Evolutionary conservation across 2,888 invertebrate genomes (phyloP).

Genomic region (Lysandra coridon): DNA sequence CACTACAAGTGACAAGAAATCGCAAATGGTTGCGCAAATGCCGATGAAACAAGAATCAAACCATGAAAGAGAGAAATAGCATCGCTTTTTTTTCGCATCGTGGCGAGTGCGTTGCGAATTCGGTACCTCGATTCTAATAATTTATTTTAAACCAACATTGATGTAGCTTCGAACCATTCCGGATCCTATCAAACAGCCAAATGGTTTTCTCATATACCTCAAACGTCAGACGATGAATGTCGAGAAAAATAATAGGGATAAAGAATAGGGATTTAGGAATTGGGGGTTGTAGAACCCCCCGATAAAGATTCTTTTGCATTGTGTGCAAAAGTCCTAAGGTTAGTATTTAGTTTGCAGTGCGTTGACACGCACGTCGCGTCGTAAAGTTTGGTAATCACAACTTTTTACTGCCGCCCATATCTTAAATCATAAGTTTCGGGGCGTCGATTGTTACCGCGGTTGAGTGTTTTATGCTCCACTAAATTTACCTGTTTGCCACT

Average conservation of each 20-base stretch:
- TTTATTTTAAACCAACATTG: not conserved
- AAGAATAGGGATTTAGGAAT: too few relatives aligned
- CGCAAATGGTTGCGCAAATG: not conserved
- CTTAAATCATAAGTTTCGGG: conserved; percentile 8
- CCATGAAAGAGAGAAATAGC: not conserved
- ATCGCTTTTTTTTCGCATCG: not conserved
- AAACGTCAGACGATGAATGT: too few relatives aligned
- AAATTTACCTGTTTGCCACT: not conserved
- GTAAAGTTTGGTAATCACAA: conserved; percentile 35
- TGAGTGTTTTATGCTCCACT: not conserved
- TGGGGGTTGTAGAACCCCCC: too few relatives aligned
- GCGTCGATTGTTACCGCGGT: conserved; percentile 1
- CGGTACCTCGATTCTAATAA: not conserved
- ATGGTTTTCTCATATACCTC: not conserved
- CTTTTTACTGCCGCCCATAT: conserved; percentile 28
- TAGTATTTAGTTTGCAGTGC: conserved; percentile 28
- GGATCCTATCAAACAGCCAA: not conserved
- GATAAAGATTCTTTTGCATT: not conserved
- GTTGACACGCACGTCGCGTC: conserved; percentile 36
- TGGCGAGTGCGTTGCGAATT: not conserved
- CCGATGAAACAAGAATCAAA: not conserved
- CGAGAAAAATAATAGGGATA: too few relatives aligned
- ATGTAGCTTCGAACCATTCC: not conserved
- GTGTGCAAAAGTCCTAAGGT: not conserved
- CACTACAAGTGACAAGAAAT: not conserved